Percentiles rank a stretch among this genome's conserved stretches.
These are phyloP conservation scores for Lycaena phlaeas DNA, from an alignment of 2,888 invertebrate species.

Conservation along the genomic window DNA sequence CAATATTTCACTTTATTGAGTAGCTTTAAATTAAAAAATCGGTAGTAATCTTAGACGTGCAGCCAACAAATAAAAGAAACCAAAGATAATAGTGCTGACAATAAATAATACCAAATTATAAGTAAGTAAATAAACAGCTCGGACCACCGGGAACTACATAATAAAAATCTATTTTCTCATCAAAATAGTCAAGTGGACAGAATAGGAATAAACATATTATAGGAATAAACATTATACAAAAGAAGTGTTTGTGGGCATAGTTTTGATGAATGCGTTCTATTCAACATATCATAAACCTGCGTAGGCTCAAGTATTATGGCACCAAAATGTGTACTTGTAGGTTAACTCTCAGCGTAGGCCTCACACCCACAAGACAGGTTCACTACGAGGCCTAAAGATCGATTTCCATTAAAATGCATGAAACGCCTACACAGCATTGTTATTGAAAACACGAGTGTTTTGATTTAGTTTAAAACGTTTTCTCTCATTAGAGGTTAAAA, in stretches of 20 bases:
- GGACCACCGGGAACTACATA: no score
- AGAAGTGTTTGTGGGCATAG: neutral
- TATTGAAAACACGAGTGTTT: slow-evolving; percentile 1
- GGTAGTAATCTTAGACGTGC: no score
- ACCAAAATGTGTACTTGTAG: slow-evolving; percentile 39
- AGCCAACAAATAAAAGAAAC: no score
- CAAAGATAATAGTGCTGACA: no score
- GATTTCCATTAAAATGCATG: slow-evolving; percentile 66
- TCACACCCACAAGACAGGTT: slow-evolving; percentile 59
- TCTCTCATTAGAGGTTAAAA: neutral
- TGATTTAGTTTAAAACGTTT: neutral
- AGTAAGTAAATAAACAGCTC: no score
- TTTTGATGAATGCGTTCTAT: slow-evolving; percentile 12
- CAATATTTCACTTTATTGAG: no score
- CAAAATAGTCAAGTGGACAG: no score
- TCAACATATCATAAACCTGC: slow-evolving; percentile 35
- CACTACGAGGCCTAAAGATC: slow-evolving; percentile 47
- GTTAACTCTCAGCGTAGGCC: slow-evolving; percentile 36
- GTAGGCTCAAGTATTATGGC: slow-evolving; percentile 38
- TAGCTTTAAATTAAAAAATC: no score
- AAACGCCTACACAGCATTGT: slow-evolving; percentile 45
- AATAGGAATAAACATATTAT: no score
- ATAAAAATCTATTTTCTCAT: no score
- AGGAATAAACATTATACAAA: neutral
- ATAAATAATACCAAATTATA: no score